Evolutionary conservation across 2,113 vertebrate genomes (phyloP).

Genomic region (Corythornis cristatus): DNA sequence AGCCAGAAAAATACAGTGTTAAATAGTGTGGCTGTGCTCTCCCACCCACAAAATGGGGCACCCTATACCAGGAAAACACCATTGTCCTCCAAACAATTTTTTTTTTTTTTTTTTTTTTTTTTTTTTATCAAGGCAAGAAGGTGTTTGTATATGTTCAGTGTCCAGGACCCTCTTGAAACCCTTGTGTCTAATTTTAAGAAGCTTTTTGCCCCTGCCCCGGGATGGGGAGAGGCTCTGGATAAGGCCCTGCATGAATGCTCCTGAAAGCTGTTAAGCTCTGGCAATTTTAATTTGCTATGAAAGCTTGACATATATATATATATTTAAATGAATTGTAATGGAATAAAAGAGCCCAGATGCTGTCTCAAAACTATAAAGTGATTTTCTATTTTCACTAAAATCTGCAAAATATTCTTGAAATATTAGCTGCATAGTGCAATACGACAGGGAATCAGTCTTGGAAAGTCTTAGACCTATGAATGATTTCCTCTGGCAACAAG

Average conservation of each 20-base stretch:
- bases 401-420: neutral
- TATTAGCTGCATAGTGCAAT: neutral
- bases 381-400: neutral
- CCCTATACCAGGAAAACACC: neutral
- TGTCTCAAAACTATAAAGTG: neutral
- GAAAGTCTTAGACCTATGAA: neutral
- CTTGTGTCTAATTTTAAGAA: neutral
- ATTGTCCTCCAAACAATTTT: neutral
- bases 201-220: neutral
- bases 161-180: neutral
- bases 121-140: neutral
- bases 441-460: neutral
- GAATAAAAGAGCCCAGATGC: neutral
- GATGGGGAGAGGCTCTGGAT: neutral
- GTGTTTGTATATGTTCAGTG: neutral
- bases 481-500: neutral
- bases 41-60: neutral
- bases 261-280: neutral
- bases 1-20: neutral
- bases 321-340: neutral
- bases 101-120: neutral
- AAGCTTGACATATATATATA: neutral
- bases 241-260: neutral
- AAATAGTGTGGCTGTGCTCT: neutral
- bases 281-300: neutral